A percentile compares a stretch with the other conserved stretches of the same genome.
Conservation (phyloP, 1,140 invertebrate species). For the Cherax quadricarinatus region DNA sequence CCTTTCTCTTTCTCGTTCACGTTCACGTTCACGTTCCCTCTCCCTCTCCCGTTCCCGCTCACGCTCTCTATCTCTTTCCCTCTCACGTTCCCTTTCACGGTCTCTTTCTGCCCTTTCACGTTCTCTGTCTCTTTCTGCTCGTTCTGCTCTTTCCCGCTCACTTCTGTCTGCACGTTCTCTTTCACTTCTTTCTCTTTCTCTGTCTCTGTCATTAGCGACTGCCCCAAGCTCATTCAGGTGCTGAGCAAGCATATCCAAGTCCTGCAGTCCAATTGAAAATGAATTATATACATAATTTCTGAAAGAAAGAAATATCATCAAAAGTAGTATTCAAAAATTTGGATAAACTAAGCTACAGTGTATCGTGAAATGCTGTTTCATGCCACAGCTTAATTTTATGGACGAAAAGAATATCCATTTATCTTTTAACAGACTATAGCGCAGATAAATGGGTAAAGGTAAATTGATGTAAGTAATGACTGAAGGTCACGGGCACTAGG, state of each 20-base stretch:
- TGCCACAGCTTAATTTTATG: constrained; percentile 18
- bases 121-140: neutral
- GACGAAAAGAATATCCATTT: neutral
- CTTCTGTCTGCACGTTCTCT: constrained; percentile 37
- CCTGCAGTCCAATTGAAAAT: constrained; percentile 80
- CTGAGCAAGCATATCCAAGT: constrained; percentile 93
- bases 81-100: constrained; percentile 25
- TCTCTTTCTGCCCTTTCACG: constrained; percentile 38
- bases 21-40: constrained; percentile 62
- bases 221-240: constrained; percentile 94
- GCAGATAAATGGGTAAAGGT: neutral
- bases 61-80: constrained; percentile 26
- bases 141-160: constrained; percentile 36
- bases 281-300: constrained; percentile 7
- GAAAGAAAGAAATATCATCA: neutral
- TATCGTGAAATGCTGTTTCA: constrained; percentile 6
- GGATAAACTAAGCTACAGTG: neutral
- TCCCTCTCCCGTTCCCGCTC: constrained; percentile 58
- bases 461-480: neutral
- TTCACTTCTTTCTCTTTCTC: constrained; percentile 45
- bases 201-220: constrained; percentile 74
- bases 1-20: constrained; percentile 42
- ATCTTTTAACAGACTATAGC: neutral
- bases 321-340: constrained; percentile 7
- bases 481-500: neutral